A percentile compares a stretch with the other conserved stretches of the same genome.
These are phyloP conservation scores for Heliconius sara DNA, from an alignment of 2,888 invertebrate genomes.

Conservation along the genomic window DNA sequence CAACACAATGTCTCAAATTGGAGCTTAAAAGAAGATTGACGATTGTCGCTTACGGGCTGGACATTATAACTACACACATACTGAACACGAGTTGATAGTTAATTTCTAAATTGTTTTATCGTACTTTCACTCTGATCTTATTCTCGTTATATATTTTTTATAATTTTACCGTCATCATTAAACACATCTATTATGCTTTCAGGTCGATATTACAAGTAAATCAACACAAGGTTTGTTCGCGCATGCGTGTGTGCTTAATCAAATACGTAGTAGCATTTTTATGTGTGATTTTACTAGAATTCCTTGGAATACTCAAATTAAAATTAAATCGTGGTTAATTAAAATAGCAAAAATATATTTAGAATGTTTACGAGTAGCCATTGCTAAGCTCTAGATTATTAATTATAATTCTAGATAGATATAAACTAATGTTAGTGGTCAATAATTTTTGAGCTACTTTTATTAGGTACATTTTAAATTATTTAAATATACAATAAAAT, in stretches of 20 bases:
- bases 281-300: conserved; percentile 2
- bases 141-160: not conserved
- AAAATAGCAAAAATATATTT: not conserved
- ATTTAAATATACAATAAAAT: too few relatives aligned
- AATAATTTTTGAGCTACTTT: too few relatives aligned
- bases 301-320: not conserved
- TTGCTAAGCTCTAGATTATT: too few relatives aligned
- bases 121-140: not conserved
- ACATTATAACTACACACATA: too few relatives aligned
- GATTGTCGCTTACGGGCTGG: too few relatives aligned
- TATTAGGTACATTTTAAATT: too few relatives aligned
- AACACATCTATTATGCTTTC: conserved; percentile 36
- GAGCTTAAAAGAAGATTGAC: not conserved
- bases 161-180: not conserved
- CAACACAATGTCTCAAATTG: not conserved
- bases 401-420: too few relatives aligned
- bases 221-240: conserved; percentile 45
- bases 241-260: conserved; percentile 47
- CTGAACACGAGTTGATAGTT: not conserved
- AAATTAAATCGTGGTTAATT: not conserved
- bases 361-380: too few relatives aligned
- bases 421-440: too few relatives aligned
- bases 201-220: conserved; percentile 49
- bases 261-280: conserved; percentile 18
- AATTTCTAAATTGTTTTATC: not conserved